Evolutionary conservation across 2,888 invertebrate genomes (phyloP).

Genomic region (Craniophora ligustri): DNA sequence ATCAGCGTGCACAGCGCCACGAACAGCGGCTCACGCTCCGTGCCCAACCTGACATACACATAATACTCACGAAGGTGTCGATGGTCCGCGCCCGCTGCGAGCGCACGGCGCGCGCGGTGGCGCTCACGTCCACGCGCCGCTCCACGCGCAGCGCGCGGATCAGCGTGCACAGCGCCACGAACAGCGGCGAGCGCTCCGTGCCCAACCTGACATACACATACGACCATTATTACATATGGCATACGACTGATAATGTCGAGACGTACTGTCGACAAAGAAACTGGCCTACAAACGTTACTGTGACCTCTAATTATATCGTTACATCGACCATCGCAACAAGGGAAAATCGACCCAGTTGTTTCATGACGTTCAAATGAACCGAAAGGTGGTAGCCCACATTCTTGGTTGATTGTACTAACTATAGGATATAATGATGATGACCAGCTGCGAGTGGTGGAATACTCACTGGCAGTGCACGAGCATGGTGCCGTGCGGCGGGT

Average conservation of each 20-base stretch:
- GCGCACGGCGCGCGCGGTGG: constrained; percentile 94
- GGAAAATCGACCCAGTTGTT: too few relatives aligned
- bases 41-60: constrained; percentile 86
- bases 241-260: too few relatives aligned
- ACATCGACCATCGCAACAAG: too few relatives aligned
- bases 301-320: too few relatives aligned
- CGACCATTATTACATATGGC: too few relatives aligned
- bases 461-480: too few relatives aligned
- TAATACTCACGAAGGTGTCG: constrained; percentile 93
- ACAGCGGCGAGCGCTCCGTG: constrained; percentile 96
- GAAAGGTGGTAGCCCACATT: too few relatives aligned
- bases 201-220: constrained; percentile 82
- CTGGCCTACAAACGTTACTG: too few relatives aligned
- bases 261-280: too few relatives aligned
- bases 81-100: constrained; percentile 95
- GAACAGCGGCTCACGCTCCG: constrained; percentile 96
- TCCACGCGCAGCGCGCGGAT: constrained; percentile 95
- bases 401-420: too few relatives aligned
- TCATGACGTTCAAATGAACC: too few relatives aligned
- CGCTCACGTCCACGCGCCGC: constrained; percentile 95
- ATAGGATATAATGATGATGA: too few relatives aligned
- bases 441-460: neutral
- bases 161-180: constrained; percentile 95
- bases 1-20: constrained; percentile 95
- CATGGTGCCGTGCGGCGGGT: constrained; percentile 74